Evolutionary conservation across 2,888 invertebrate species (phyloP).

Genomic region (Parthenolecanium corni): DNA sequence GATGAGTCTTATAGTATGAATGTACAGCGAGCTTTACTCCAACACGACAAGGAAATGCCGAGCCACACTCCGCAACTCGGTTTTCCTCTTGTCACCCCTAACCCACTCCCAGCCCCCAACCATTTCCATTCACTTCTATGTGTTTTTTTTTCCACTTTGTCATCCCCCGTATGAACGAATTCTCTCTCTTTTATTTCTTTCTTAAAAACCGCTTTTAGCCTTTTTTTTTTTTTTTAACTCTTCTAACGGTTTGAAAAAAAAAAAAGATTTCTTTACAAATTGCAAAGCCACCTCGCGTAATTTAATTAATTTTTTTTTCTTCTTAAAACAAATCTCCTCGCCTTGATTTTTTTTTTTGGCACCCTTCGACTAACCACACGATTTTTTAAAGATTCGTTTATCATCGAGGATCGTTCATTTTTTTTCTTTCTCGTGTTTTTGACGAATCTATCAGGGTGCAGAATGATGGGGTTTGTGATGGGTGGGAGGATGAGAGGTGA

Average conservation of each 20-base stretch:
- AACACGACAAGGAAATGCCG: slow-evolving; percentile 13
- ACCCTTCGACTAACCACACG: too few species aligned
- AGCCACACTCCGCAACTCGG: slow-evolving; percentile 28
- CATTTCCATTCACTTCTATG: background rate
- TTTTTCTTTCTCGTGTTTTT: too few species aligned
- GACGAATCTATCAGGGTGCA: too few species aligned
- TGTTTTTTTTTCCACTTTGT: slow-evolving; percentile 25
- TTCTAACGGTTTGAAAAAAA: background rate
- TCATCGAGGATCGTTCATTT: too few species aligned
- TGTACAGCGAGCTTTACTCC: slow-evolving; percentile 20
- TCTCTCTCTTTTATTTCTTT: slow-evolving; percentile 26
- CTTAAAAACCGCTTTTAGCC: slow-evolving; percentile 27
- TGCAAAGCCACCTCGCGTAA: slow-evolving; percentile 24
- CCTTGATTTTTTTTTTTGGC: slow-evolving; percentile 7
- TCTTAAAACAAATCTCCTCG: slow-evolving; percentile 26
- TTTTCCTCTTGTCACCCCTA: background rate
- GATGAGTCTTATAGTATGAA: slow-evolving; percentile 28
- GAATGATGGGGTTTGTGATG: too few species aligned
- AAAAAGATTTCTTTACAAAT: slow-evolving; percentile 26
- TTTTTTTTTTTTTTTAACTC: background rate
- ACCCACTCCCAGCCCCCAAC: background rate
- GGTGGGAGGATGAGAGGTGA: too few species aligned
- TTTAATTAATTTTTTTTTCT: slow-evolving; percentile 28
- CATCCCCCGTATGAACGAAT: slow-evolving; percentile 27
- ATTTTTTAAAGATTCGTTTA: too few species aligned